Percentiles rank a stretch among this genome's conserved stretches.
phyloP scores from a whole-genome alignment of 37 sponge, comb jelly and placozoan species.

The Hormiphora californensis region DNA sequence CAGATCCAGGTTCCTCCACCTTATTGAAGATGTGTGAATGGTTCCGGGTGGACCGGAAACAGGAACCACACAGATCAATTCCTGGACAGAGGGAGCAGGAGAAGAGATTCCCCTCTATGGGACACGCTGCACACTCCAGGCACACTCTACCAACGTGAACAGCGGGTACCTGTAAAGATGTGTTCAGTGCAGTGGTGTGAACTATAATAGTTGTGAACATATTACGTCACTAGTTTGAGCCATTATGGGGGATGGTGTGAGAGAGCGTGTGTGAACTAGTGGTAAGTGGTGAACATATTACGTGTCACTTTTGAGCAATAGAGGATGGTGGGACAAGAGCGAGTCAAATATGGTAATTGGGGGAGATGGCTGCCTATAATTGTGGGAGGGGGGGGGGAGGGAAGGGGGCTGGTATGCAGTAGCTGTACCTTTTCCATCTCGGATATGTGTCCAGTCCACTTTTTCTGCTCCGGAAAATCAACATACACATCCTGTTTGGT shows the following conservation, averaged over 20 bases:
- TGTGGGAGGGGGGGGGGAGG: no score
- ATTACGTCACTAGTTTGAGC: no score
- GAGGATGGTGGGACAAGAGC: neutral
- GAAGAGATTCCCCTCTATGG: constrained; percentile 79
- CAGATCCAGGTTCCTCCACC: neutral
- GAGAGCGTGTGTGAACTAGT: neutral
- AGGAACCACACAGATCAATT: constrained; percentile 80
- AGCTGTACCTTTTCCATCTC: constrained; percentile 81
- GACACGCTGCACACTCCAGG: constrained; percentile 61
- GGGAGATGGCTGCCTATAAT: no score
- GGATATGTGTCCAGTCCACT: constrained; percentile 88
- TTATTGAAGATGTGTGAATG: constrained; percentile 32
- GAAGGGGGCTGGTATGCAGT: neutral
- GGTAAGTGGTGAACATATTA: neutral
- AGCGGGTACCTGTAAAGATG: neutral
- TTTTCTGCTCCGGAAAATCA: constrained; percentile 87
- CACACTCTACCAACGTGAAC: constrained; percentile 1
- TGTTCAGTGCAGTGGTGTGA: no score
- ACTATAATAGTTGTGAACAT: no score
- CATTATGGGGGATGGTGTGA: no score
- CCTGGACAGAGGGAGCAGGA: constrained; percentile 81
- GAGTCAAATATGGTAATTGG: neutral
- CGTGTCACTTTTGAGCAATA: neutral
- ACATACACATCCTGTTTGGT: constrained; percentile 82
- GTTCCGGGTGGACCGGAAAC: constrained; percentile 62